Percentiles rank a stretch among this genome's conserved stretches.
Evolutionary conservation across 1,140 invertebrate genomes (phyloP).

Genomic region (Drosophila teissieri): DNA sequence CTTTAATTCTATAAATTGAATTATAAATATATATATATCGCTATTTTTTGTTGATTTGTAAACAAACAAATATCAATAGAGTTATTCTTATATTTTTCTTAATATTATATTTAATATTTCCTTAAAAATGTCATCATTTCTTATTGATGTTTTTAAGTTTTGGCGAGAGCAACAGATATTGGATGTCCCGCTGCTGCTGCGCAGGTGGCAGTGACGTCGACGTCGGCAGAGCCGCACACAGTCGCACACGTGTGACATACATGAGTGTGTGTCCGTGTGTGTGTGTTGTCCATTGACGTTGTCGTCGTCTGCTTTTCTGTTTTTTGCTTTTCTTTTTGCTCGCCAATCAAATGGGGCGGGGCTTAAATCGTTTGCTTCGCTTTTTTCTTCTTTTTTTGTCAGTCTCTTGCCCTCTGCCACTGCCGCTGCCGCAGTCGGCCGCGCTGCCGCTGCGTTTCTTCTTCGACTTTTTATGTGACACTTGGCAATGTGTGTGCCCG

Average conservation of each 20-base stretch:
- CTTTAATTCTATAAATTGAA: no score
- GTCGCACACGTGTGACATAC: slow-evolving; percentile 34
- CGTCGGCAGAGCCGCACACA: slow-evolving; percentile 45
- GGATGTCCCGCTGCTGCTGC: slow-evolving; percentile 51
- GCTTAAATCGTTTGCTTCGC: slow-evolving; percentile 70
- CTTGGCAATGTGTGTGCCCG: slow-evolving; percentile 49
- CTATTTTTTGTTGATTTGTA: no score
- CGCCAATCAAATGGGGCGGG: slow-evolving; percentile 84
- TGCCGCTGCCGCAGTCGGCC: slow-evolving; percentile 23
- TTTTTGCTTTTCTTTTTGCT: slow-evolving; percentile 62
- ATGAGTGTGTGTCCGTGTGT: slow-evolving; percentile 10
- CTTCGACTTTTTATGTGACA: slow-evolving; percentile 59
- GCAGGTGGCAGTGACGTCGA: slow-evolving; percentile 50
- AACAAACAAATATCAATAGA: no score
- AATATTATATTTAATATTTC: neutral
- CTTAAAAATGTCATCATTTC: no score
- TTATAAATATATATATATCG: no score
- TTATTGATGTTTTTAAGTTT: neutral
- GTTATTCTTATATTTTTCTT: neutral
- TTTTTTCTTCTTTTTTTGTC: slow-evolving; percentile 47
- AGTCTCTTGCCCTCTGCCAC: slow-evolving; percentile 30
- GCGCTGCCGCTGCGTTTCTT: slow-evolving; percentile 37
- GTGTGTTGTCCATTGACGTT: slow-evolving; percentile 73
- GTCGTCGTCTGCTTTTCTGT: slow-evolving; percentile 68
- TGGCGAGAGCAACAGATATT: slow-evolving; percentile 53